These are phyloP conservation scores for Dendrolimus kikuchii DNA, from an alignment of 1,140 invertebrate species.

Conservation along the genomic window DNA sequence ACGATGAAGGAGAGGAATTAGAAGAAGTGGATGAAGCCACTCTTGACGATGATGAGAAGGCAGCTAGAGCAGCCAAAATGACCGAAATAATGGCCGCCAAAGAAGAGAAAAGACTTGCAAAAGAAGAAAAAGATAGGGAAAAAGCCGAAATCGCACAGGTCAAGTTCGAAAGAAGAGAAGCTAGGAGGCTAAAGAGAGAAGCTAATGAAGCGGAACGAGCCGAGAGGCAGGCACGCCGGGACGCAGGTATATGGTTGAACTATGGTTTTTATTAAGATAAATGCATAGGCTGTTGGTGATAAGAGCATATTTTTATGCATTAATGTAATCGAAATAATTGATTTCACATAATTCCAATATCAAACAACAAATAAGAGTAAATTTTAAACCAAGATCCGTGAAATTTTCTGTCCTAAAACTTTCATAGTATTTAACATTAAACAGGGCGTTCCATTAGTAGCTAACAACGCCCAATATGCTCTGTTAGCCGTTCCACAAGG, in stretches of 20 bases:
- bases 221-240: constrained; percentile 45
- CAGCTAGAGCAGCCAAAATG: constrained; percentile 32
- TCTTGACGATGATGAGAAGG: constrained; percentile 53
- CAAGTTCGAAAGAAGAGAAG: constrained; percentile 50
- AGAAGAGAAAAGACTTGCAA: constrained; percentile 34
- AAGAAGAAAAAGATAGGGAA: constrained; percentile 37
- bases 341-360: too few relatives aligned
- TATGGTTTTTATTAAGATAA: too few relatives aligned
- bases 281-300: too few relatives aligned
- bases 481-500: too few relatives aligned
- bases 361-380: too few relatives aligned
- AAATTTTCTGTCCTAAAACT: too few relatives aligned
- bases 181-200: constrained; percentile 44
- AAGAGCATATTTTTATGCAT: neutral
- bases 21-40: constrained; percentile 59
- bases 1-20: constrained; percentile 45
- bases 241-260: constrained; percentile 28
- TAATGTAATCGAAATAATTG: neutral
- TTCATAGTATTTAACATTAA: too few relatives aligned
- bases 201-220: constrained; percentile 33
- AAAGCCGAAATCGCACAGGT: constrained; percentile 37
- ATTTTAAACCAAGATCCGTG: too few relatives aligned
- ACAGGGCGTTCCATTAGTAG: too few relatives aligned
- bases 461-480: too few relatives aligned
- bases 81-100: constrained; percentile 25